A percentile compares a stretch with the other conserved stretches of the same genome.
Conservation (phyloP, 2,797 vertebrate species). For the Percopsis omiscomaycus region DNA sequence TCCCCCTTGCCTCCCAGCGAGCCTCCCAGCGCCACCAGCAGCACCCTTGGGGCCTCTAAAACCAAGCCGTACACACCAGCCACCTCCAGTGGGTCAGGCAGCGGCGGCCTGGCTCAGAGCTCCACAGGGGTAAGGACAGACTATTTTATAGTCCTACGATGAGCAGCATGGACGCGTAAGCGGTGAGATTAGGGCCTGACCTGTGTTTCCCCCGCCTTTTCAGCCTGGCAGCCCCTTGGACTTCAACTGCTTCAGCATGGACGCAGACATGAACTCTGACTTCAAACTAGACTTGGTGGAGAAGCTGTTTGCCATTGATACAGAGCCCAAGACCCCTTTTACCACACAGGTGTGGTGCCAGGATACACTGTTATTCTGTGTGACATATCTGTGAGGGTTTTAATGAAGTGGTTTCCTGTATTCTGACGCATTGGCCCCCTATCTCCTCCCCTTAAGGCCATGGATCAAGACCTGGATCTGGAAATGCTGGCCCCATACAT, state of each 20-base stretch:
- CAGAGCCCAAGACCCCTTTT: constrained; percentile 89
- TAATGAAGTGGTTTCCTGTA: not conserved
- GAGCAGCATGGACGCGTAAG: no score
- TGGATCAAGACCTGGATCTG: constrained; percentile 85
- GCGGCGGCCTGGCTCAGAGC: constrained; percentile 57
- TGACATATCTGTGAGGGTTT: not conserved
- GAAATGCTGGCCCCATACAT: constrained; percentile 99
- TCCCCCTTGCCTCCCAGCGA: constrained; percentile 84
- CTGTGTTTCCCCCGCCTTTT: constrained; percentile 46
- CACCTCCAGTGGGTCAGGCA: constrained; percentile 74
- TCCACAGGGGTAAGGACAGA: constrained; percentile 81
- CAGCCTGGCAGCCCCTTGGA: constrained; percentile 84
- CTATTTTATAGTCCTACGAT: not conserved
- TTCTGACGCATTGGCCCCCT: constrained; percentile 3
- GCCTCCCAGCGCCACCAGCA: constrained; percentile 76
- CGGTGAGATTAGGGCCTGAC: not conserved
- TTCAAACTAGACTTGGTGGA: constrained; percentile 96
- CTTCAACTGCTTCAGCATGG: constrained; percentile 86
- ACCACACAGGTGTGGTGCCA: constrained; percentile 82
- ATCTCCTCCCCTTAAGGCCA: constrained; percentile 69
- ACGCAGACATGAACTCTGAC: constrained; percentile 89
- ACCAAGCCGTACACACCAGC: constrained; percentile 74
- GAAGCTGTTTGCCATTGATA: constrained; percentile 95
- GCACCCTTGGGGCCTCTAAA: constrained; percentile 79
- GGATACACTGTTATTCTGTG: not conserved